Evolutionary conservation across 1,140 invertebrate genomes (phyloP).

Genomic region (Vollenhovia emeryi): DNA sequence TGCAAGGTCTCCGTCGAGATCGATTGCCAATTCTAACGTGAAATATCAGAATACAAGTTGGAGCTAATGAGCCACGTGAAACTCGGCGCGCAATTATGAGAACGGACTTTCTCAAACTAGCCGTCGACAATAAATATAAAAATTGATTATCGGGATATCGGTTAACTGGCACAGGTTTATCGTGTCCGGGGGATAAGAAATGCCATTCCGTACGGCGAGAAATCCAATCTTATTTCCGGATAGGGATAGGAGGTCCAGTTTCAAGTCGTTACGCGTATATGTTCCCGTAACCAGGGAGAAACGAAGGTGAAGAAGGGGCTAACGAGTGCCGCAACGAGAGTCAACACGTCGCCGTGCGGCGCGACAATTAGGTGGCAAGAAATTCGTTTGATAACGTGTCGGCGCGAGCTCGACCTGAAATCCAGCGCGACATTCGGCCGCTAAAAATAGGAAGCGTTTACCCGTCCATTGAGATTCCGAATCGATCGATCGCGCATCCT

Average conservation of each 20-base stretch:
- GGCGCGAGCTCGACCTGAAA: slow-evolving; percentile 42
- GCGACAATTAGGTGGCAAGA: slow-evolving; percentile 32
- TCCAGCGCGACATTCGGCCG: slow-evolving; percentile 41
- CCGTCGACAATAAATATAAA: not conserved
- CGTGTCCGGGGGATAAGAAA: not conserved
- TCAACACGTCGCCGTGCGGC: not conserved
- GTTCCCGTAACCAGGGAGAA: not conserved
- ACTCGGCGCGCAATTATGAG: not conserved
- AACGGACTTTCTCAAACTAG: not conserved
- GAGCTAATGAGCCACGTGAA: not conserved
- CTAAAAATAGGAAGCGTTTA: slow-evolving; percentile 59
- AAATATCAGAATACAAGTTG: not conserved
- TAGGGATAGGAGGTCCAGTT: not conserved
- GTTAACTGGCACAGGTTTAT: not conserved
- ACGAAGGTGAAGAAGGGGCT: not conserved
- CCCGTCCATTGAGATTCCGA: slow-evolving; percentile 55
- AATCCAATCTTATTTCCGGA: not conserved
- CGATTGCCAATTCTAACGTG: not conserved
- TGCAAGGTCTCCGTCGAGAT: not conserved
- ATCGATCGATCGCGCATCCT: slow-evolving; percentile 55
- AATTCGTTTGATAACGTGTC: slow-evolving; percentile 25
- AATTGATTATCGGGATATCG: slow-evolving; percentile 5
- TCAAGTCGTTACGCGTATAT: not conserved
- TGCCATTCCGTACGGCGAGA: not conserved
- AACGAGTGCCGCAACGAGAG: not conserved